phyloP scores from a whole-genome alignment of 2,888 invertebrate species.

The Drosophila borealis region DNA sequence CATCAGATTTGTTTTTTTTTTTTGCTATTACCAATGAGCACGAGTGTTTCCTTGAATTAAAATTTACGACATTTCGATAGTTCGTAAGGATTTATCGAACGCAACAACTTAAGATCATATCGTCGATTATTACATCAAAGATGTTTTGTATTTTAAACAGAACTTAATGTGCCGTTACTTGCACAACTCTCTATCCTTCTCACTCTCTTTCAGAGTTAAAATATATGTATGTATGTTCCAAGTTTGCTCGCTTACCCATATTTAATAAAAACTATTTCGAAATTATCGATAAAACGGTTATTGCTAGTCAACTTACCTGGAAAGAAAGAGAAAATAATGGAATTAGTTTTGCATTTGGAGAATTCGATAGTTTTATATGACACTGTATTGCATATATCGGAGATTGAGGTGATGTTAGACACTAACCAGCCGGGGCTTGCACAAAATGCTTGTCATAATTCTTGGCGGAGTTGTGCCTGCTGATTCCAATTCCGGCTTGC shows the following conservation, averaged over 20 bases:
- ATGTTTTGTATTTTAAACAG: too few relatives aligned
- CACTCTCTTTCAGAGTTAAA: too few relatives aligned
- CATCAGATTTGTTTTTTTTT: background rate
- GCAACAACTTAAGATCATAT: too few relatives aligned
- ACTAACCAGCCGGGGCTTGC: constrained; percentile 53
- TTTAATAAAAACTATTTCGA: background rate
- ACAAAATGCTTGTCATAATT: constrained; percentile 46
- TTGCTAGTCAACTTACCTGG: constrained; percentile 64
- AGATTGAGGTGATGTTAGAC: too few relatives aligned
- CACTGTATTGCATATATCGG: background rate
- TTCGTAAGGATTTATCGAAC: too few relatives aligned
- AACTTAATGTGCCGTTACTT: too few relatives aligned
- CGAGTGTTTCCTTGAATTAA: too few relatives aligned
- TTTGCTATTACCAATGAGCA: background rate
- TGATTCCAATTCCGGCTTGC: background rate
- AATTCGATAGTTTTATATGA: background rate
- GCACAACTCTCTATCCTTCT: too few relatives aligned
- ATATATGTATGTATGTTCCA: constrained; percentile 2
- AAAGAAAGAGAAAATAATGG: constrained; percentile 24
- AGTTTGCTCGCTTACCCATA: constrained; percentile 50
- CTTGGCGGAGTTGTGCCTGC: constrained; percentile 10
- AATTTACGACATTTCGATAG: too few relatives aligned
- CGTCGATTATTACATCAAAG: too few relatives aligned
- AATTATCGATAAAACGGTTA: constrained; percentile 4
- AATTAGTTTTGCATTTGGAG: constrained; percentile 6